A percentile compares a stretch with the other conserved stretches of the same genome.
These are phyloP conservation scores for Corydoras sp. DNA, from an alignment of 2,113 vertebrate species.

Conservation along the genomic window DNA sequence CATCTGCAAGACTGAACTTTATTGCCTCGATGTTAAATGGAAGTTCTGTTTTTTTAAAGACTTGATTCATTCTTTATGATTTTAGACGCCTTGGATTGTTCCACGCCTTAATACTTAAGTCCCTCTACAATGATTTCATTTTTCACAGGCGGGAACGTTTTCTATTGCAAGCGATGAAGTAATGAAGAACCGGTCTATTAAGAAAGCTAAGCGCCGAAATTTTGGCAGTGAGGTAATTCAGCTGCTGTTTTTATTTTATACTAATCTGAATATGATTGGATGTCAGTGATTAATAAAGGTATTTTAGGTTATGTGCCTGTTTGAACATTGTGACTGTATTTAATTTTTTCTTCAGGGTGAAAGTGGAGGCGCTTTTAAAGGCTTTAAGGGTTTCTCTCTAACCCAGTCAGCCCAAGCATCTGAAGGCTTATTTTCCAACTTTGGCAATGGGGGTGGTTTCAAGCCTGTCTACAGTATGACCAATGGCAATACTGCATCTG, in stretches of 20 bases:
- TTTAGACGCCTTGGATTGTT: not conserved
- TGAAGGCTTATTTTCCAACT: slow-evolving; percentile 60
- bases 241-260: not conserved
- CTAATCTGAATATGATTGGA: too few species aligned
- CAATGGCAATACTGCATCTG: slow-evolving; percentile 69
- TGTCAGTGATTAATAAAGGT: too few species aligned
- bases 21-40: too few species aligned
- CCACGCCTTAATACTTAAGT: not conserved
- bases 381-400: slow-evolving; percentile 80
- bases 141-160: slow-evolving; percentile 83
- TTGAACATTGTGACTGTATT: slow-evolving; percentile 1
- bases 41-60: too few species aligned
- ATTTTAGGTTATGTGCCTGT: too few species aligned
- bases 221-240: slow-evolving; percentile 70
- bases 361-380: slow-evolving; percentile 79
- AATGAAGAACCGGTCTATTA: slow-evolving; percentile 86
- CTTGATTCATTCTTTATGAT: too few species aligned
- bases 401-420: slow-evolving; percentile 50
- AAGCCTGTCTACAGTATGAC: slow-evolving; percentile 71
- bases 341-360: slow-evolving; percentile 67
- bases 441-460: slow-evolving; percentile 69
- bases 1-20: too few species aligned
- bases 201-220: slow-evolving; percentile 87
- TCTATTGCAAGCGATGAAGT: slow-evolving; percentile 87
- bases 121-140: not conserved